phyloP scores from a whole-genome alignment of 2,113 vertebrate species.

The Mobula birostris region DNA sequence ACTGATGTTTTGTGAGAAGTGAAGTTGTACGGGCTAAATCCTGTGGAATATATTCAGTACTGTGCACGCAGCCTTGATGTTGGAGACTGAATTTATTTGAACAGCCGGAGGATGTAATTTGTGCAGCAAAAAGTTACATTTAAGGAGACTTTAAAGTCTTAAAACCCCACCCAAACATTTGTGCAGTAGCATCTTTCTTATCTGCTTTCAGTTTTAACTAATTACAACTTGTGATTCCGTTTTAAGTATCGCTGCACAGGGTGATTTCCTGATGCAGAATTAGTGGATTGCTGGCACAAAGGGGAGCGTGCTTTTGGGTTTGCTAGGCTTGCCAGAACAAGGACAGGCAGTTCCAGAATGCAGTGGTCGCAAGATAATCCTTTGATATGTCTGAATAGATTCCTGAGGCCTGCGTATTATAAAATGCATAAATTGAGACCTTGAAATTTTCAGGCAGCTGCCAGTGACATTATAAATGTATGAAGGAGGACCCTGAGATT shows the following conservation, averaged over 20 bases:
- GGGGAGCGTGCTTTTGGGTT: background rate
- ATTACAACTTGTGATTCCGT: background rate
- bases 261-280: background rate
- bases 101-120: background rate
- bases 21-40: background rate
- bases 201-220: background rate
- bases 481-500: too few species aligned
- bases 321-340: background rate
- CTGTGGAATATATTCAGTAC: background rate
- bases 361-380: background rate
- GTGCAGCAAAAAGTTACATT: background rate
- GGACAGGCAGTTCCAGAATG: background rate
- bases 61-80: background rate
- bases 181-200: background rate
- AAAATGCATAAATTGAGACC: background rate
- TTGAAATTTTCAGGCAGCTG: background rate
- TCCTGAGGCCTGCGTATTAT: background rate
- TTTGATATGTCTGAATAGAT: background rate
- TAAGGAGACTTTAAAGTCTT: background rate
- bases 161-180: background rate
- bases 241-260: background rate
- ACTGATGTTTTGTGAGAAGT: too few species aligned
- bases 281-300: background rate
- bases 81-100: background rate
- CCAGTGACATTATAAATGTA: too few species aligned